Evolutionary conservation across 2,113 vertebrate genomes (phyloP), one percentile per base, ranked within the genome.

Genomic region (Glaucidium brasilianum): DNA sequence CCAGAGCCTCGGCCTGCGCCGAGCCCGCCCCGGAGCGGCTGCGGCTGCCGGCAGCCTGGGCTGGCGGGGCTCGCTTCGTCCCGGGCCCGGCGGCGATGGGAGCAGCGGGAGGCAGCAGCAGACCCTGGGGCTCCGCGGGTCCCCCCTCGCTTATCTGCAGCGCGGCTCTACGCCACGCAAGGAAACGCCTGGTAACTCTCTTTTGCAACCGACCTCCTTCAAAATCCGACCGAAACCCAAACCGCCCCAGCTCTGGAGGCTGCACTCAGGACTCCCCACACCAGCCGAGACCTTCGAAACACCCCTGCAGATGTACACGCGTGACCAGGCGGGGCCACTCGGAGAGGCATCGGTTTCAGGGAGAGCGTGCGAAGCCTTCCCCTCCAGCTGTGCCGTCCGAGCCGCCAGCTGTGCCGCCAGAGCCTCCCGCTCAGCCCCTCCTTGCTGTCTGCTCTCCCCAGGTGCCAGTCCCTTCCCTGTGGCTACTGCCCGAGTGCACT

Each of bases 31-130:
- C 43, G 43, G 27, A 15, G 45, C 35, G 18, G 50, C 82, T 6
- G 50, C 76, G 53, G 71, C 76, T 6, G 81, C 81, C 35, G 25
- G 16, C 0, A 27, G 53, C 18, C 82, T 1, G 4, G 0, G 67
- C 68, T 21, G 59, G 2, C 5, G 12, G 2, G 29, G 0, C 9
- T 3, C 39, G 3, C 2, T 2, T 23, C 66, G 14, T 4, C 23
- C 80, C 2, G 39, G 26, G 34, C 39, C 22, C 37, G 39, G 35
- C 11, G 29, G 55, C 45, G 13, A 12, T 52, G 18, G 71, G 11
- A 21, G n/a, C 14, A 29, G n/a, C 16, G 39, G 11, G 32, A 32
- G 52, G 23, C 26, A 27, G 29, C n/a, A 43, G 43, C 37, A 45
- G 43, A 18, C 17, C 15, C 64, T 3, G 35, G 6, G 11, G 13